phyloP scores from a whole-genome alignment of 1,140 invertebrate species.

The Caenorhabditis latens region DNA sequence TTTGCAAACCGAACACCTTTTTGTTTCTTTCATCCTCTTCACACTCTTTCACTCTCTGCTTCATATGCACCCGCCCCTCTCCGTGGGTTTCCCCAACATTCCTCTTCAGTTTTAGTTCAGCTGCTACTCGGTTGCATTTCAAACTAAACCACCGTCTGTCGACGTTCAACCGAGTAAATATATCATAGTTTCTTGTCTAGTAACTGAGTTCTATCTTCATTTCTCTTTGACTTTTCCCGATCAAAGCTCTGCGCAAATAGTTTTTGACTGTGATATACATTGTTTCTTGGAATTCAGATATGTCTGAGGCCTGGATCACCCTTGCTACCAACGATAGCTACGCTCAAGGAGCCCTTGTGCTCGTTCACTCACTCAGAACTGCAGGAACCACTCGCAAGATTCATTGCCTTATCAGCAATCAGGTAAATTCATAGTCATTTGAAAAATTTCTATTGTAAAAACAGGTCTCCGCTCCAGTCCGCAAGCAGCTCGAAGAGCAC shows the following conservation, averaged over 20 bases:
- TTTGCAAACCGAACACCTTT: background rate
- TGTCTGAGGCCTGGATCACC: constrained; percentile 87
- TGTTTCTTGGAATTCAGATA: constrained; percentile 5
- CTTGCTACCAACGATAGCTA: constrained; percentile 95
- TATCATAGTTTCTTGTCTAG: constrained; percentile 36
- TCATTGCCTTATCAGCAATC: constrained; percentile 89
- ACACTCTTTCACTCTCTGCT: background rate
- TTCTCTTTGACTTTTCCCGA: background rate
- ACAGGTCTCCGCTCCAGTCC: constrained; percentile 77
- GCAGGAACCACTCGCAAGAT: constrained; percentile 85
- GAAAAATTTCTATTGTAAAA: background rate
- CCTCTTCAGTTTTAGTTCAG: background rate
- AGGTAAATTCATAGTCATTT: constrained; percentile 80
- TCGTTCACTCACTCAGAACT: constrained; percentile 87
- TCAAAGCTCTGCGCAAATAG: background rate
- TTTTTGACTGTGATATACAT: background rate
- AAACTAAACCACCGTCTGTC: background rate
- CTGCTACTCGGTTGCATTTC: background rate
- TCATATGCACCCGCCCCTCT: constrained; percentile 1
- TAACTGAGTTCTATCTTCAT: no score
- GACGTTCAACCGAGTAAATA: constrained; percentile 34
- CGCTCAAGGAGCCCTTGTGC: constrained; percentile 87
- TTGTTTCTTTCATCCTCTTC: background rate
- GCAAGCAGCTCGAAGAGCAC: constrained; percentile 83
- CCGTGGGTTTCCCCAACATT: constrained; percentile 11